Conservation (phyloP, 2,888 invertebrate genomes). For the Tetheella fluctuosa region DNA sequence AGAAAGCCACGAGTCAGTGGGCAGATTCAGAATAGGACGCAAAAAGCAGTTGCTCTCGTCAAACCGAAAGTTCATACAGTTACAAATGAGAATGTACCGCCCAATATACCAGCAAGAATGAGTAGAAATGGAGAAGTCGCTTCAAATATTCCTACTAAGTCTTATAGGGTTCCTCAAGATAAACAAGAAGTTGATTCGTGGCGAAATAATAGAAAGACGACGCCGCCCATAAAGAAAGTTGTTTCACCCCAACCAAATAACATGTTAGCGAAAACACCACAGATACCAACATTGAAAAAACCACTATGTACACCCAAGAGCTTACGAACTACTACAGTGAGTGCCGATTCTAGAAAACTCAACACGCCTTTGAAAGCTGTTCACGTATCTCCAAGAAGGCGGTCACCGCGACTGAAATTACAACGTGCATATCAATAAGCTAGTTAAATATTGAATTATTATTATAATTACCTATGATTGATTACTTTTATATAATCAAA, state of each 20-base stretch:
- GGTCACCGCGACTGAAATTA: slow-evolving; percentile 70
- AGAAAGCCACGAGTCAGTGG: slow-evolving; percentile 68
- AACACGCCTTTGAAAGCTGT: slow-evolving; percentile 85
- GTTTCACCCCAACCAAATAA: slow-evolving; percentile 60
- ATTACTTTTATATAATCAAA: slow-evolving; percentile 32
- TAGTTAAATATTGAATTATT: slow-evolving; percentile 24
- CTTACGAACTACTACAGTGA: slow-evolving; percentile 73
- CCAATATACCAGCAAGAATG: slow-evolving; percentile 44
- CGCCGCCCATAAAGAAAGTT: slow-evolving; percentile 61
- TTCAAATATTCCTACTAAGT: slow-evolving; percentile 38
- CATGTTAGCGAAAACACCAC: slow-evolving; percentile 54
- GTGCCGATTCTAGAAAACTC: slow-evolving; percentile 70
- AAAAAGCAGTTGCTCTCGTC: slow-evolving; percentile 54
- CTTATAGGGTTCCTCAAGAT: slow-evolving; percentile 39
- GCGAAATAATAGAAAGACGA: slow-evolving; percentile 58
- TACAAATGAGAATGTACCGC: slow-evolving; percentile 37
- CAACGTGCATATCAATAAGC: slow-evolving; percentile 41
- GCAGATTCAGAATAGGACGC: slow-evolving; percentile 54
- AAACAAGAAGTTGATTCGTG: slow-evolving; percentile 57
- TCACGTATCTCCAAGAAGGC: slow-evolving; percentile 73
- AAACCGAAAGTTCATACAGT: slow-evolving; percentile 56
- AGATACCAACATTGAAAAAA: slow-evolving; percentile 85
- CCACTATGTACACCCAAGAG: slow-evolving; percentile 83
- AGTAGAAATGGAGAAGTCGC: slow-evolving; percentile 37
- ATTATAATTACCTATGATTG: slow-evolving; percentile 33